Evolutionary conservation across 2,797 vertebrate genomes (phyloP).

Genomic region (Hozukius guyotensis): DNA sequence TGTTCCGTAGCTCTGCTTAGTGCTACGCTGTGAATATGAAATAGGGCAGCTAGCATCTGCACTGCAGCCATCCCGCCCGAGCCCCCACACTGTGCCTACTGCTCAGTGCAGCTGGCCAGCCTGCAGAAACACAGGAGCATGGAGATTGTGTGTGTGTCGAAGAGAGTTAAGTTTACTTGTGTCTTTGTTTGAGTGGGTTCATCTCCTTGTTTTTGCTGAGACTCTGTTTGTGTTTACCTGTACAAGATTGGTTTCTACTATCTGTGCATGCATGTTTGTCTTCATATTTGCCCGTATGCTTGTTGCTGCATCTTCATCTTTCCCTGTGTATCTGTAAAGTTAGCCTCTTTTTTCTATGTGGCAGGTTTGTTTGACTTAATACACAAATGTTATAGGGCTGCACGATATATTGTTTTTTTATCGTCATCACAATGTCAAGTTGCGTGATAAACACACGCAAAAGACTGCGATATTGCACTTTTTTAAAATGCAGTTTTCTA

Average conservation of each 20-base stretch:
- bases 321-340: not conserved
- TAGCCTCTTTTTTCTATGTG: not conserved
- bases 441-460: too few relatives aligned
- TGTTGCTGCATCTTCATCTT: not conserved
- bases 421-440: too few relatives aligned
- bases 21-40: constrained; percentile 82
- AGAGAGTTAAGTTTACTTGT: constrained; percentile 1
- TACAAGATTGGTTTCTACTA: not conserved
- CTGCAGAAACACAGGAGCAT: constrained; percentile 25
- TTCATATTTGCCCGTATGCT: not conserved
- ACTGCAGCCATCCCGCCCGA: constrained; percentile 75
- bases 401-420: too few relatives aligned
- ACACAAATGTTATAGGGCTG: not conserved
- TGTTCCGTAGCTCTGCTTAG: constrained; percentile 50
- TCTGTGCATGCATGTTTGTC: not conserved
- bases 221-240: constrained; percentile 19
- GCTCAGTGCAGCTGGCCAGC: constrained; percentile 49
- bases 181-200: constrained; percentile 21
- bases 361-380: not conserved
- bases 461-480: too few relatives aligned
- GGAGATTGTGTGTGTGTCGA: not conserved
- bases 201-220: constrained; percentile 17
- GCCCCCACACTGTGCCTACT: constrained; percentile 40
- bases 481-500: too few relatives aligned
- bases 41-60: constrained; percentile 78